These are phyloP conservation scores for Rhinolophus sinicus DNA, from an alignment of 2,113 vertebrate genomes.

Conservation along the genomic window DNA sequence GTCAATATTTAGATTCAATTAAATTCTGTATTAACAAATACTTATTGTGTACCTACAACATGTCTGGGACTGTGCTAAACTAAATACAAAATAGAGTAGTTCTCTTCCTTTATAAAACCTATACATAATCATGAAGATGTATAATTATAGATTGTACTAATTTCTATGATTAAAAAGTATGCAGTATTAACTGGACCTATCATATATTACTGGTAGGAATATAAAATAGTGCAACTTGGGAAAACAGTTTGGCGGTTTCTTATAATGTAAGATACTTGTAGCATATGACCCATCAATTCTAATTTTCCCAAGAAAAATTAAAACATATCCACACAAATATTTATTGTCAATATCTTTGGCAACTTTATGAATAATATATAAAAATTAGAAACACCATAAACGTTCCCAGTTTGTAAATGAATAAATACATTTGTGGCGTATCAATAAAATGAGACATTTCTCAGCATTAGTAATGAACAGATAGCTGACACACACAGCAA, in stretches of 20 bases:
- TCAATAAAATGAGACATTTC: neutral
- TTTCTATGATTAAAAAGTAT: neutral
- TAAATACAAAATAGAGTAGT: neutral
- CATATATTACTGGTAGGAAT: neutral
- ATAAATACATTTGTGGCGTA: neutral
- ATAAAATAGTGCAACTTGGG: constrained; percentile 5
- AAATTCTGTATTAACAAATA: neutral
- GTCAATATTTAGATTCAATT: neutral
- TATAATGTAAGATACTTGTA: neutral
- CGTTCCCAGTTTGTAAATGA: neutral
- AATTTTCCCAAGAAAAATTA: neutral
- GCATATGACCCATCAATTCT: neutral
- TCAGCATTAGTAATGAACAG: neutral
- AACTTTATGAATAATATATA: neutral
- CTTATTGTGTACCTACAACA: neutral
- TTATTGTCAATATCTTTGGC: neutral
- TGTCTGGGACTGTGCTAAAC: neutral
- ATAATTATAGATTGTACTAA: neutral
- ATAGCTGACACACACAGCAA: neutral
- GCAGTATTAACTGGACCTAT: neutral
- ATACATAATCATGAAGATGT: neutral
- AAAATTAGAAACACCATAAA: neutral
- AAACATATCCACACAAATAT: neutral
- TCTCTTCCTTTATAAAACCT: neutral
- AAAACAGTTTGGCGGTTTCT: neutral